Evolutionary conservation across 2,797 vertebrate species (phyloP), one percentile per base, ranked within the genome.

Genomic region (Argyrosomus regius): DNA sequence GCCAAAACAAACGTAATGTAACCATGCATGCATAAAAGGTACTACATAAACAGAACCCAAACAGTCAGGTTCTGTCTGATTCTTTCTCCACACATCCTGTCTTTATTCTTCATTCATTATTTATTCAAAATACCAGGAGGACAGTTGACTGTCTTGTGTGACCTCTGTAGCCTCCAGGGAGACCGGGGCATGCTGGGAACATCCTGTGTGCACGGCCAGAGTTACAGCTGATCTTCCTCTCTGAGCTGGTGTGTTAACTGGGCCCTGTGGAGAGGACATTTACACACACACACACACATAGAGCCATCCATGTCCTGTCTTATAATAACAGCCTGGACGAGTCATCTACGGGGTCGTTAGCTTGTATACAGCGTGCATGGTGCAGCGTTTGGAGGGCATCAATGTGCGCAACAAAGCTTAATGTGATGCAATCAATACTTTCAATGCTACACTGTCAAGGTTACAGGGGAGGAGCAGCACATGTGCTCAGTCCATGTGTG

Each of bases 151-250:
- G 53, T 87, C 68, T 70, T 87, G 24, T 62, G 73, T 82, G 87
- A 87, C 88, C 86, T 79, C 75, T 83, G 68, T 20, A 24, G 78
- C 80, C 86, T 77, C 88, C 31, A 57, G 84, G 84, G 88, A 89
- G 22, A 54, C 63, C 16, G 43, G 54, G 73, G 87, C 83, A 89
- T 85, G 86, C 82, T 89, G 88, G 88, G 87, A 92, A 91, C 87
- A 85, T 90, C 89, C 90, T 89, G 85, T 83, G 77, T 83, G 54
- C 50, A 58, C 16, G 50, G 53, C 65, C 67, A 77, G 68, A 77
- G 82, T 67, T 78, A 58, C 81, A 90, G 86, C 80, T 78, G 72
- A 82, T 82, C 70, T 74, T 88, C 74, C 72, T 85, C 75, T 83
- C 54, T 66, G 70, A 20, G 53, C 69, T 58, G 58, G 62, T 85